phyloP scores from a whole-genome alignment of 92 coral and sea anemone species.

The Nematostella vectensis region DNA sequence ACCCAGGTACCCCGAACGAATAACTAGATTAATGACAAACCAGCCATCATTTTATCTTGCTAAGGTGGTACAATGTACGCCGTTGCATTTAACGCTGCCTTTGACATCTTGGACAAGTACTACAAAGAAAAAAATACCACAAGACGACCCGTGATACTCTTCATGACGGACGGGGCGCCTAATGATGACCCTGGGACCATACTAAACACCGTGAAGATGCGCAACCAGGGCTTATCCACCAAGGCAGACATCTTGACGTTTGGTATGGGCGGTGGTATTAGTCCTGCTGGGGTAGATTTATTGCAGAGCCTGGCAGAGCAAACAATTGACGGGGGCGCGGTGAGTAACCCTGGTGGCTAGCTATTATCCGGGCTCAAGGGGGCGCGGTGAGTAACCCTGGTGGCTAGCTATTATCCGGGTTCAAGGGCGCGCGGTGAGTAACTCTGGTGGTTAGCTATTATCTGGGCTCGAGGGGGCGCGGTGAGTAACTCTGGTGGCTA shows the following conservation, averaged over 20 bases:
- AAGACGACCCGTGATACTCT: constrained; percentile 36
- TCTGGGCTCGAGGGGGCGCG: too few species aligned
- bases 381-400: too few species aligned
- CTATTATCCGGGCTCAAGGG: too few species aligned
- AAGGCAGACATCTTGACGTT: constrained; percentile 41
- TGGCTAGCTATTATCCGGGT: too few species aligned
- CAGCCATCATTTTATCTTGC: background rate
- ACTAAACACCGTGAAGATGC: constrained; percentile 12
- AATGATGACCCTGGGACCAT: constrained; percentile 3
- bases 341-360: too few species aligned
- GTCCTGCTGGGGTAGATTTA: background rate
- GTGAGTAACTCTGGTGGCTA: too few species aligned
- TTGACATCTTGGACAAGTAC: constrained; percentile 24
- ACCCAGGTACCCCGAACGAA: too few species aligned
- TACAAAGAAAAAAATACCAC: constrained; percentile 6
- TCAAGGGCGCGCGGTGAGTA: too few species aligned
- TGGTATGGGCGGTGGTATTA: constrained; percentile 21
- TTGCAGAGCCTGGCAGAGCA: background rate
- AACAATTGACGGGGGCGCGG: background rate
- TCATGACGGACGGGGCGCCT: constrained; percentile 57
- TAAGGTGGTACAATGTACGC: constrained; percentile 26
- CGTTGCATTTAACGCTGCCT: constrained; percentile 36
- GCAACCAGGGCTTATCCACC: constrained; percentile 26
- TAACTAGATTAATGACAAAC: too few species aligned
- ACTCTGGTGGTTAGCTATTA: too few species aligned